Evolutionary conservation across 1,140 invertebrate species (phyloP).

Genomic region (Drosophila mayri): DNA sequence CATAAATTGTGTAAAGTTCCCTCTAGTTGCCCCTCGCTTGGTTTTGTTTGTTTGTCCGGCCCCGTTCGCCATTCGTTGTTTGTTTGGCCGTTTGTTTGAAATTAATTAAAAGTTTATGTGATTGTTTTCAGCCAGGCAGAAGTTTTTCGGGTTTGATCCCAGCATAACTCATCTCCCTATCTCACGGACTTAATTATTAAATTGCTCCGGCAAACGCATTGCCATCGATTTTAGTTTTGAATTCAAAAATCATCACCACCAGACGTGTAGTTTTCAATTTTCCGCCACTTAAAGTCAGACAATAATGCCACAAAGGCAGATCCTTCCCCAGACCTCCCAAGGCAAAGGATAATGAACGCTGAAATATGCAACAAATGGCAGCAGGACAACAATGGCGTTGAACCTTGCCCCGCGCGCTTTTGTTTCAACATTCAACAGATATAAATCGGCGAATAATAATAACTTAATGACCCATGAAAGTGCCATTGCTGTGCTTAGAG

Average conservation of each 20-base stretch:
- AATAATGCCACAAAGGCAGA: conserved; percentile 14
- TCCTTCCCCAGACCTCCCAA: conserved; percentile 7
- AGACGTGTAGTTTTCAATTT: conserved; percentile 10
- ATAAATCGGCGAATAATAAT: conserved; percentile 28
- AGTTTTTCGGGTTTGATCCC: conserved; percentile 48
- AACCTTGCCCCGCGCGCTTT: conserved; percentile 5
- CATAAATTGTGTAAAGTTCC: conserved; percentile 69
- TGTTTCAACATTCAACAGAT: conserved; percentile 18
- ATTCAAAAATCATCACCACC: background rate
- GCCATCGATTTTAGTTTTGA: conserved; percentile 15
- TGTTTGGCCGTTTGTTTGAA: conserved; percentile 74
- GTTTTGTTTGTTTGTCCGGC: conserved; percentile 53
- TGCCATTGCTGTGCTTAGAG: conserved; percentile 10
- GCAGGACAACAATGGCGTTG: conserved; percentile 23
- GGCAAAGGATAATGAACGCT: conserved; percentile 56
- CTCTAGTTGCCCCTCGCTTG: conserved; percentile 30
- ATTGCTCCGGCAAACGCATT: conserved; percentile 2
- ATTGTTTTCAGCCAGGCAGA: conserved; percentile 61
- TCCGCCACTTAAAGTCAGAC: conserved; percentile 20
- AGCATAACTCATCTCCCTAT: conserved; percentile 3
- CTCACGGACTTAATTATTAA: conserved; percentile 5
- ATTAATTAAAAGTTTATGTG: conserved; percentile 82
- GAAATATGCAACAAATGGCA: conserved; percentile 39
- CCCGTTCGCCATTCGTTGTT: conserved; percentile 28
- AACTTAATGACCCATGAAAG: conserved; percentile 33